A percentile compares a stretch with the other conserved stretches of the same genome.
Conservation (phyloP, 92 coral and sea anemone species). For the Montipora capitata region DNA sequence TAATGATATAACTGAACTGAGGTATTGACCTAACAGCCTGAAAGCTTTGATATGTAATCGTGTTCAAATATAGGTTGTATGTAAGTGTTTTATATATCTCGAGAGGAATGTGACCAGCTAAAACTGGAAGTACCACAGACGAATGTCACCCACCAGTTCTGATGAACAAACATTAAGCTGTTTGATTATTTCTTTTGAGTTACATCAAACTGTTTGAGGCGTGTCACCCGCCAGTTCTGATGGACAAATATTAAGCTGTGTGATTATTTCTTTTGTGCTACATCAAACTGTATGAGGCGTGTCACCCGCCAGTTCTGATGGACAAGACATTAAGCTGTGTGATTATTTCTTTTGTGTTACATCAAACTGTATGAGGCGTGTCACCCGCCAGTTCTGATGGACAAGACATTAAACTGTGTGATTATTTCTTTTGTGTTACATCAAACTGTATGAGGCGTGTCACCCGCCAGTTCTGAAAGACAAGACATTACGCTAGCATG, state of each 20-base stretch:
- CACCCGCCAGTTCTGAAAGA: neutral
- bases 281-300: too few species aligned
- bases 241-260: neutral
- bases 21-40: neutral
- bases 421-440: conserved; percentile 1
- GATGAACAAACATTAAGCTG: conserved; percentile 2
- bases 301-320: conserved; percentile 8
- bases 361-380: too few species aligned
- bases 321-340: neutral
- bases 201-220: too few species aligned
- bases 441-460: too few species aligned
- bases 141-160: conserved; percentile 3
- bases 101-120: neutral
- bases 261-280: neutral
- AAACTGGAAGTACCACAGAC: conserved; percentile 1
- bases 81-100: conserved; percentile 1
- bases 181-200: neutral
- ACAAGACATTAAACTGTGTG: conserved; percentile 2
- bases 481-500: conserved; percentile 1
- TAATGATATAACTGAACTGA: neutral
- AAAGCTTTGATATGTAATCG: too few species aligned
- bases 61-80: neutral
- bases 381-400: conserved; percentile 4
- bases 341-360: neutral
- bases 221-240: neutral